Evolutionary conservation across 2,113 vertebrate species (phyloP), one percentile per base, ranked within the genome.

Genomic region (Turdus rufiventris): DNA sequence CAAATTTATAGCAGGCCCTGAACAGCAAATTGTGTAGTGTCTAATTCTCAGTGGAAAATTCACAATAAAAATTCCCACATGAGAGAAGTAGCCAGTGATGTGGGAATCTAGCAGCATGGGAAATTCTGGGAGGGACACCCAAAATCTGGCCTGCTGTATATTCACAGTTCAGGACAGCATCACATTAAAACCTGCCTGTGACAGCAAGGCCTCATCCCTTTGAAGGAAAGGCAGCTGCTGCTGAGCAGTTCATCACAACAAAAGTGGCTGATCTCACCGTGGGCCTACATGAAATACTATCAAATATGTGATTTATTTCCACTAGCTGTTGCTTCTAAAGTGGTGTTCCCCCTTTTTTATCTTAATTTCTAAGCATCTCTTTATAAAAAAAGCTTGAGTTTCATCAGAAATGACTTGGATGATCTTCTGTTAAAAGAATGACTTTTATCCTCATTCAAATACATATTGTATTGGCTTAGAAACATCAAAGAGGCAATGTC

Each of bases 381-480:
- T 24, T 43, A 63, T 77, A 65, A 91, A 85, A 74, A 54, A 72
- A 53, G 45, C 92, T 94, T 96, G 89, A 94, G 94, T 87, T 97
- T 96, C 91, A 96, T 96, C 70, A 94, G 73, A 93, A 97, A 96
- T 72, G 89, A 97, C 95, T 96, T 89, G 94, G 96, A 79, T 82
- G 88, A 93, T 93, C 96, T 70, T 88, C 93, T 92, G 93, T 95
- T 98, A 97, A 97, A 97, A 95, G 96, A 96, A 93, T 54, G 10
- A 89, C 97, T 98, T 98, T 98, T 97, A 97, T 97, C 97, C 89
- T 95, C 97, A 89, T 96, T 98, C 97, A 98, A 97, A 98, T 97
- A 97, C 97, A 98, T 98, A 98, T 97, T 98, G 97, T 98, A 98
- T 98, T 97, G 97, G 95, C 97, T 96, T 94, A 93, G 97, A 95